These are phyloP conservation scores for Drosophila athabasca DNA, from an alignment of 1,140 invertebrate species.

Conservation along the genomic window DNA sequence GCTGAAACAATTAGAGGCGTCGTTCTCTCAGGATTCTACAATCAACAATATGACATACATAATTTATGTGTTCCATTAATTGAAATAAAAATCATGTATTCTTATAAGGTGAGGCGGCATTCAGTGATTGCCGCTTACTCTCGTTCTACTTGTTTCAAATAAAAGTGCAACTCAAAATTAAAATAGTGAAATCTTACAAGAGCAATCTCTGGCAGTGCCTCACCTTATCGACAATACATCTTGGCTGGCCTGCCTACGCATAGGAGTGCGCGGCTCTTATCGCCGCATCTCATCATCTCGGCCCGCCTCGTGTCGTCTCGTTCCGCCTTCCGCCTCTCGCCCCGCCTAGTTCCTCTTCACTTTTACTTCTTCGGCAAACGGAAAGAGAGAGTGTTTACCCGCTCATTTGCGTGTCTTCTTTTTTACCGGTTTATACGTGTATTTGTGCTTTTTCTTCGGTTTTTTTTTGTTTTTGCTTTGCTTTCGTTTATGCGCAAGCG, in stretches of 20 bases:
- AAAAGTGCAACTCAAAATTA: no score
- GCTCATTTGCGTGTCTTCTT: conserved; percentile 72
- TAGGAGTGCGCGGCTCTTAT: conserved; percentile 52
- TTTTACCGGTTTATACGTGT: conserved; percentile 66
- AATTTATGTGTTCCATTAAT: no score
- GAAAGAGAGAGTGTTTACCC: conserved; percentile 77
- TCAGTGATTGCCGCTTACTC: not conserved
- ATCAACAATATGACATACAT: no score
- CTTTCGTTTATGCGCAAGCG: conserved; percentile 52
- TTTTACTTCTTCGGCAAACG: conserved; percentile 67
- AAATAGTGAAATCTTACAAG: no score
- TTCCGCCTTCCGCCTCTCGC: conserved; percentile 19
- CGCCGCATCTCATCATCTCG: conserved; percentile 26
- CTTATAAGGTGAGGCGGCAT: no score
- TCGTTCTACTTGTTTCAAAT: no score
- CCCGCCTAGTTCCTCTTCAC: conserved; percentile 46
- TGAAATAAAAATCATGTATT: not conserved
- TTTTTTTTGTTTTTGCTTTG: conserved; percentile 6
- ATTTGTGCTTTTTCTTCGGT: conserved; percentile 26
- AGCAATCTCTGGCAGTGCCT: no score
- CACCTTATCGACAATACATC: no score
- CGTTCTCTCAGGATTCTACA: no score
- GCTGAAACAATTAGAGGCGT: no score
- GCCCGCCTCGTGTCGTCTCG: conserved; percentile 14
- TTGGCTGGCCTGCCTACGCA: conserved; percentile 24